Evolutionary conservation across 1,140 invertebrate species (phyloP).

Genomic region (Bombus waltoni): DNA sequence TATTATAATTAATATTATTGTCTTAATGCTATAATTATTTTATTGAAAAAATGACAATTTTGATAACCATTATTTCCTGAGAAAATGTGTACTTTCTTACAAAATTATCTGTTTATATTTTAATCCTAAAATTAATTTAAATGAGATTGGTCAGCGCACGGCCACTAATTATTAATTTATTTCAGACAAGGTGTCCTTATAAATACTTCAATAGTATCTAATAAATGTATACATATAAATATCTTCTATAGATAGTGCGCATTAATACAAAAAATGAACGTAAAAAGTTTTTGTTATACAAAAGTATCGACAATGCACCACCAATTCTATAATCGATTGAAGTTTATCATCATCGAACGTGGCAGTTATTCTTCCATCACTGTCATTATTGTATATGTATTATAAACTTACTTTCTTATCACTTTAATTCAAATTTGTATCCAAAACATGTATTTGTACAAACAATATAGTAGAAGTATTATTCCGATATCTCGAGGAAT

Average conservation of each 20-base stretch:
- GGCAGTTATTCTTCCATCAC: conserved; percentile 28
- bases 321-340: conserved; percentile 24
- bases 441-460: conserved; percentile 39
- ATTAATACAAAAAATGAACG: conserved; percentile 28
- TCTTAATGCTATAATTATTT: conserved; percentile 42
- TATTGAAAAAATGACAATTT: conserved; percentile 32
- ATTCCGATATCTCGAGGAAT: background rate
- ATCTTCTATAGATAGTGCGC: conserved; percentile 33
- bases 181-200: conserved; percentile 48
- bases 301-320: conserved; percentile 23
- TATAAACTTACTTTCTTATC: conserved; percentile 41
- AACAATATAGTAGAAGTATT: background rate
- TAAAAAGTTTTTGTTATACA: conserved; percentile 37
- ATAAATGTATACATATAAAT: conserved; percentile 48
- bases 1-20: conserved; percentile 46
- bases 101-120: conserved; percentile 53
- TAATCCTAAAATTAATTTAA: conserved; percentile 47
- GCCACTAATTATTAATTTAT: conserved; percentile 48
- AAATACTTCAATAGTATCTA: conserved; percentile 47
- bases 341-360: conserved; percentile 23
- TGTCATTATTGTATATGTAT: conserved; percentile 44
- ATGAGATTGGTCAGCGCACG: conserved; percentile 44
- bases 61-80: conserved; percentile 12
- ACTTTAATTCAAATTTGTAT: conserved; percentile 56
- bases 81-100: conserved; percentile 5